Evolutionary conservation across 2,797 vertebrate genomes (phyloP), one percentile per base, ranked within the genome.

Genomic region (Phylloscopus collybita): DNA sequence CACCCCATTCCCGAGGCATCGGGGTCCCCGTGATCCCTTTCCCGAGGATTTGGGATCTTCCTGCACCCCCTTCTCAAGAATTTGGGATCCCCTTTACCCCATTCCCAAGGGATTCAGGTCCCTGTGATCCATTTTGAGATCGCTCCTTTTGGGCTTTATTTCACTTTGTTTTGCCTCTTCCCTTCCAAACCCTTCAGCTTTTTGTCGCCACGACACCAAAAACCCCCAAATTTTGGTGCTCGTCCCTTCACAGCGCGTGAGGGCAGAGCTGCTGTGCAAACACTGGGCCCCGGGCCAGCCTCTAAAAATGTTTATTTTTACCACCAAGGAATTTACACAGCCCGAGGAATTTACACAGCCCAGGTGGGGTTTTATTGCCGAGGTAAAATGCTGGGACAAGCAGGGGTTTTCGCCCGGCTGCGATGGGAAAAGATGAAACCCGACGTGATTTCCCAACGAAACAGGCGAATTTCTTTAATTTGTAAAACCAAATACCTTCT

Each of bases 211-310:
- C 7, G 20, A 38, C 36, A 15, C 13, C 8, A 40, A 67, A 67
- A 75, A 66, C 36, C 10, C 29, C 79, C 29, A 15, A 11, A 19
- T 87, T 79, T 50, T 29, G 47, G 34, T 8, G 50, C 27, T 50
- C 14, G 49, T 50, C 23, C 34, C 45, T 34, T 69, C 44, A 11
- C 6, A 22, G 42, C 3, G 0, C 0, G 0, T 26, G 34, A 30
- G 2, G 13, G 64, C 44, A 56, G 70, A 71, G 38, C 5, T 8
- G 38, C 34, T 9, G 19, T 3, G 4, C 47, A 40, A 56, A 45
- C 2, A 23, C 61, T 6, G 38, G 75, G 75, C 47, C 65, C 50
- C 25, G 10, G 11, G 50, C 50, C 50, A 29, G 27, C 50, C 50
- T 18, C 25, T 26, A 50, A 45, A 91, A 67, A 51, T 1, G 20